phyloP scores from a whole-genome alignment of 2,113 vertebrate genomes.

The Brachyistius frenatus region DNA sequence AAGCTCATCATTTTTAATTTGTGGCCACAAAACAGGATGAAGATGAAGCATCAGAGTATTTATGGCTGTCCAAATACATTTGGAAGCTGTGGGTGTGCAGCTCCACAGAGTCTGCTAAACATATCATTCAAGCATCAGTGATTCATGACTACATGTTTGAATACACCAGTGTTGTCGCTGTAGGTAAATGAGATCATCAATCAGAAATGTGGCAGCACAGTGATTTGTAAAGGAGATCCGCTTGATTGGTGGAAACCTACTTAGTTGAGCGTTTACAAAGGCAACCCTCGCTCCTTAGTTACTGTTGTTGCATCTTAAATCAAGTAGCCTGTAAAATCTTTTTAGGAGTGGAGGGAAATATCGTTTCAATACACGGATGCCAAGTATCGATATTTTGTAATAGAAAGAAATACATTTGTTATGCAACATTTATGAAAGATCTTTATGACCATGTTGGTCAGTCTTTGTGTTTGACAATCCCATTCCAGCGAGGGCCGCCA shows the following conservation, averaged over 20 bases:
- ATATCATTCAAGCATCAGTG: constrained; percentile 18
- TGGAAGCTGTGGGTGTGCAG: not conserved
- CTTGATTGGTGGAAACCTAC: constrained; percentile 19
- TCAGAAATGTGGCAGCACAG: constrained; percentile 10
- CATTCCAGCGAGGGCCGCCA: no score
- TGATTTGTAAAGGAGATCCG: not conserved
- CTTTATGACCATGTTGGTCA: no score
- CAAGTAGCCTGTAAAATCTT: no score
- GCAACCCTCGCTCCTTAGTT: not conserved
- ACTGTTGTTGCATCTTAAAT: not conserved
- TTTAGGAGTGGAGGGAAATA: no score
- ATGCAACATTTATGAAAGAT: no score
- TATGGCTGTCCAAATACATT: constrained; percentile 4
- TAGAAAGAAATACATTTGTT: no score
- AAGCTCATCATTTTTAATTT: constrained; percentile 15
- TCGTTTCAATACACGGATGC: no score
- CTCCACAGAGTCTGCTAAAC: constrained; percentile 23
- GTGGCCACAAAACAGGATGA: not conserved
- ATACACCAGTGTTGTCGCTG: constrained; percentile 18
- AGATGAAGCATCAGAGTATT: constrained; percentile 1
- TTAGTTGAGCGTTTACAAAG: not conserved
- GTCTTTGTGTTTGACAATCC: no score
- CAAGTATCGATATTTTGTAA: no score
- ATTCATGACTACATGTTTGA: constrained; percentile 38
- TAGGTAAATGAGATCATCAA: constrained; percentile 33